Evolutionary conservation across 2,113 vertebrate species (phyloP).

Genomic region (Percopsis transmontana): DNA sequence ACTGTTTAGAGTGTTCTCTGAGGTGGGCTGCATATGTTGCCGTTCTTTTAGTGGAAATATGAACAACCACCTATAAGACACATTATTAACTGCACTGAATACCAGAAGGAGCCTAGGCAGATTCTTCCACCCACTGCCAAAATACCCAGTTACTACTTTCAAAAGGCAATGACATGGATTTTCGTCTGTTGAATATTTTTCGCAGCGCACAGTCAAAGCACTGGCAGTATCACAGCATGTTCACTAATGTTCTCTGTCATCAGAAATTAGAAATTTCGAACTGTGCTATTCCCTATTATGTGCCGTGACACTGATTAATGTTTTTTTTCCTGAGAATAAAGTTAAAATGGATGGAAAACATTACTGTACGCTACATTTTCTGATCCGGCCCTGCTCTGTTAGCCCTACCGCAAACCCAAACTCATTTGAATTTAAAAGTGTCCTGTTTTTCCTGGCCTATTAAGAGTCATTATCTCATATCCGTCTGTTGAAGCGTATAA

Average conservation of each 20-base stretch:
- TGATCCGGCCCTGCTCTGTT: background rate
- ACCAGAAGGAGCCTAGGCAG: background rate
- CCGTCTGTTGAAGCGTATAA: no score
- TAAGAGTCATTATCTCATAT: no score
- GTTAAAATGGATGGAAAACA: background rate
- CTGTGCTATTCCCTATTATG: background rate
- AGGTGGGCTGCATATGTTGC: background rate
- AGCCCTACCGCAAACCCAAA: background rate
- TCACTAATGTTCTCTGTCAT: background rate
- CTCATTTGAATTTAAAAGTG: background rate
- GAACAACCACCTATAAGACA: background rate
- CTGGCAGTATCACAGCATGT: slow-evolving; percentile 8
- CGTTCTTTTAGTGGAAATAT: background rate
- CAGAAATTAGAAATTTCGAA: background rate
- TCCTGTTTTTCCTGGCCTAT: background rate
- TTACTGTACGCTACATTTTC: no score
- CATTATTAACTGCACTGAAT: background rate
- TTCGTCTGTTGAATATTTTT: background rate
- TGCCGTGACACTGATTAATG: background rate
- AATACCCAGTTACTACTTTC: slow-evolving; percentile 18
- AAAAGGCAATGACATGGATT: background rate
- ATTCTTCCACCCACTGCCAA: background rate
- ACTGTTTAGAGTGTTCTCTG: background rate
- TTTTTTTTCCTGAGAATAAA: background rate
- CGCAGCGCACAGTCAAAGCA: no score